Evolutionary conservation across 2,113 vertebrate species (phyloP).

Genomic region (Antechinus flavipes): DNA sequence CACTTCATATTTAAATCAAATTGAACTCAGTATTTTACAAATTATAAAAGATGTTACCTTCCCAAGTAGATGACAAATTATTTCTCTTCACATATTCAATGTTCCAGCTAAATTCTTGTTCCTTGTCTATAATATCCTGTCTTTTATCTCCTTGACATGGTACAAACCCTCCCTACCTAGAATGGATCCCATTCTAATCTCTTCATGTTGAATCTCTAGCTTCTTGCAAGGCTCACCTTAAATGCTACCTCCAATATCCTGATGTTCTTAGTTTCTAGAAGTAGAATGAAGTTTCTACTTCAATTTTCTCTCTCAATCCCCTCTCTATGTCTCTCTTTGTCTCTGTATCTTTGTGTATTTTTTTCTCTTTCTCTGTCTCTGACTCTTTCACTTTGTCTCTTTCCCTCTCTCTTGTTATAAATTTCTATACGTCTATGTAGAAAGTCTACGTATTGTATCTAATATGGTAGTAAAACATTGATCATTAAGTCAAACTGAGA

Average conservation of each 20-base stretch:
- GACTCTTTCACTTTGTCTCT: too few relatives aligned
- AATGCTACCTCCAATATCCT: background rate
- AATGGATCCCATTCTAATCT: background rate
- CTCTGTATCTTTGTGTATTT: too few relatives aligned
- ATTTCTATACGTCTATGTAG: background rate
- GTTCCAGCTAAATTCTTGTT: background rate
- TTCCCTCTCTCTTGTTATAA: too few relatives aligned
- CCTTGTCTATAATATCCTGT: background rate
- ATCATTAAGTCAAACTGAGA: background rate
- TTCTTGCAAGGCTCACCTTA: background rate
- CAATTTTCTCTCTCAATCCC: background rate
- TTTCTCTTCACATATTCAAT: background rate
- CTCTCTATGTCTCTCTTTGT: too few relatives aligned
- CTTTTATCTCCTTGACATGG: background rate
- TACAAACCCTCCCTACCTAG: background rate
- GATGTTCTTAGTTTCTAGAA: background rate
- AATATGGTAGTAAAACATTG: background rate
- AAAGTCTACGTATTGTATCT: background rate
- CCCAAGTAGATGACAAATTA: background rate
- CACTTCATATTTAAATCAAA: background rate
- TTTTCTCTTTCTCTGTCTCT: too few relatives aligned
- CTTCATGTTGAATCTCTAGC: background rate
- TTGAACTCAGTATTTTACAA: background rate
- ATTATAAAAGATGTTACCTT: background rate
- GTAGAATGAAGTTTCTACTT: too few relatives aligned